Conservation (phyloP, 2,113 vertebrate genomes). For the Lophotis ruficrista region DNA sequence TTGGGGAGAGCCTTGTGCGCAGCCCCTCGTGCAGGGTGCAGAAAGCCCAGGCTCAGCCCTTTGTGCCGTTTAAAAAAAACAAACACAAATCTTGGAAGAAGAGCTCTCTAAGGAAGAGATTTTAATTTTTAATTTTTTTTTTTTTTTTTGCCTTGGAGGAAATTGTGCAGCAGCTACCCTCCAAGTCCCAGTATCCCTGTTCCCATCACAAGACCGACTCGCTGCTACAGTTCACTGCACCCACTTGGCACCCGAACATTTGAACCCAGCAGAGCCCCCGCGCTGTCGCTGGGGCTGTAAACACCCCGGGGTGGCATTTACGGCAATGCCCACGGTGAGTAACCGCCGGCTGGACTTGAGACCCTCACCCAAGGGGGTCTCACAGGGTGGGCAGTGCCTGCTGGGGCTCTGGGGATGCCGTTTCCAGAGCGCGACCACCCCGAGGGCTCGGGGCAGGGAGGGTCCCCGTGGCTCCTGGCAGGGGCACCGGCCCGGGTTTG, state of each 20-base stretch:
- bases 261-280: not conserved
- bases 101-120: not conserved
- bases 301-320: not conserved
- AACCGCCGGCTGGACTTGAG: not conserved
- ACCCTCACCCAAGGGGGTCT: too few species aligned
- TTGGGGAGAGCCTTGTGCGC: fast-evolving
- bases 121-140: not conserved
- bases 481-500: not conserved
- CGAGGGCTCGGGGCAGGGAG: not conserved
- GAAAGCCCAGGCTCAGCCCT: not conserved
- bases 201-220: not conserved
- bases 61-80: not conserved
- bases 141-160: not conserved
- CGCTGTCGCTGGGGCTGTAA: not conserved
- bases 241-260: not conserved
- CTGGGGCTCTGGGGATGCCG: not conserved
- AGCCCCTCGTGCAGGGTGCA: not conserved
- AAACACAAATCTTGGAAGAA: not conserved
- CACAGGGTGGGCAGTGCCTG: not conserved
- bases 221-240: not conserved
- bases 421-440: fast-evolving
- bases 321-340: not conserved
- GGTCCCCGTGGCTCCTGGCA: not conserved
- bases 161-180: not conserved
- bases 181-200: not conserved